Evolutionary conservation across 2,797 vertebrate species (phyloP), one percentile per base, ranked within the genome.

Genomic region (Stomatorhinus walkeri): DNA sequence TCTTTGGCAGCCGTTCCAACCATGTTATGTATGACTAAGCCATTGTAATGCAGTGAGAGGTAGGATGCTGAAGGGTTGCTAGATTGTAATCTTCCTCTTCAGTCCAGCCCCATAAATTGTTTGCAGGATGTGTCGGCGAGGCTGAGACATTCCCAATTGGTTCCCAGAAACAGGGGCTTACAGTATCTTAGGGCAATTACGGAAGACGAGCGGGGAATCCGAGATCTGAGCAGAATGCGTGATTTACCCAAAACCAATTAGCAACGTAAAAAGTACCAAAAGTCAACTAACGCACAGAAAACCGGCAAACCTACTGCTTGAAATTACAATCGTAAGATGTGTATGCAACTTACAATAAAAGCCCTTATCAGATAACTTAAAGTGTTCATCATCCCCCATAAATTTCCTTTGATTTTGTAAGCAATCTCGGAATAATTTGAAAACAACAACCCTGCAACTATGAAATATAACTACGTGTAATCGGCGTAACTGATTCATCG

Each of bases 171-270:
- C 22, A 49, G 48, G 81, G 81, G 81, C 51, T 51, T 85, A 48
- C 81, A 51, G 12, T 85, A 10, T 24, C 22, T 85, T 51, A 85
- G 22, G 81, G 22, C 81, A 48, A 22, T 22, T 49, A 14, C 5
- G 14, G 46, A 51, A 85, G 22, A 28, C 46, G 2, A 8, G n/a
- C 49, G 22, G 43, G 10, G 43, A 49, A 49, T 85, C 46, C 81
- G 40, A 85, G 48, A 51, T 85, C 48, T 24, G 24, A 51, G 8
- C 16, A 46, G 40, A 22, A 46, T 10, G 8, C 40, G 40, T 81
- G 76, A 81, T 46, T 81, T 19, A 81, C 76, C 76, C 76, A 19
- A n/a, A 81, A 46, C 40, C 40, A 81, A 81, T 81, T 81, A 81
- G 76, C 76, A 46, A 81, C 76, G 19, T 81, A 46, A n/a, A 81